Evolutionary conservation across 2,888 invertebrate genomes (phyloP).

Genomic region (Philereme vetulata): DNA sequence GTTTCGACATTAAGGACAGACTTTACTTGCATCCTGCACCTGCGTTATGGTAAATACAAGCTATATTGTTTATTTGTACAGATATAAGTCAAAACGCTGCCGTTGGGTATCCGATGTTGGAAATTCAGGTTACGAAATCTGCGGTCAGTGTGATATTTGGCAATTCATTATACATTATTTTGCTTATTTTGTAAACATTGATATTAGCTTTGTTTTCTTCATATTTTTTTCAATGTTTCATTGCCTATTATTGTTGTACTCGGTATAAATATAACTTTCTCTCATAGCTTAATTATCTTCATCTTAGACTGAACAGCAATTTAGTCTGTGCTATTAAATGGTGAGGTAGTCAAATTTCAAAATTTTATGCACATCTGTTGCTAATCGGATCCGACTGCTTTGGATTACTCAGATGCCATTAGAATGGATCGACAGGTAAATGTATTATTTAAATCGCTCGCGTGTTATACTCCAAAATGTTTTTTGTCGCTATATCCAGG

Average conservation of each 20-base stretch:
- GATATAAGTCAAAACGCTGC: slow-evolving; percentile 55
- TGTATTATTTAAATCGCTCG: slow-evolving; percentile 74
- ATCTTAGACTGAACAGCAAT: background rate
- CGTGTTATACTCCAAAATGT: slow-evolving; percentile 72
- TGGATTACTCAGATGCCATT: slow-evolving; percentile 64
- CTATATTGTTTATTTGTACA: slow-evolving; percentile 52
- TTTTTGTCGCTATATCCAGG: slow-evolving; percentile 71
- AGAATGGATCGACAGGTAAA: slow-evolving; percentile 67
- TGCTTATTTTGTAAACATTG: slow-evolving; percentile 23
- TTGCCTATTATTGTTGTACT: background rate
- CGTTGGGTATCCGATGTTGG: slow-evolving; percentile 46
- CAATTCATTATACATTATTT: slow-evolving; percentile 30
- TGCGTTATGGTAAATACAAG: slow-evolving; percentile 48
- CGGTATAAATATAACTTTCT: no score
- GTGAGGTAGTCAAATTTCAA: slow-evolving; percentile 31
- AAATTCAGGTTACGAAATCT: slow-evolving; percentile 43
- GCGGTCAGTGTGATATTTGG: slow-evolving; percentile 36
- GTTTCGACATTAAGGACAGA: slow-evolving; percentile 54
- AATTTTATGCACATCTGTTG: slow-evolving; percentile 40
- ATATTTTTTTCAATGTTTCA: background rate
- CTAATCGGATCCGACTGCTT: slow-evolving; percentile 47
- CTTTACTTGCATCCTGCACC: slow-evolving; percentile 54
- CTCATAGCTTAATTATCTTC: background rate
- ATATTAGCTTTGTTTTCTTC: background rate
- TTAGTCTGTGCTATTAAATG: slow-evolving; percentile 16